Base-by-base conservation (phyloP, 2,113 vertebrate genomes). In the Tamias sibiricus region DNA sequence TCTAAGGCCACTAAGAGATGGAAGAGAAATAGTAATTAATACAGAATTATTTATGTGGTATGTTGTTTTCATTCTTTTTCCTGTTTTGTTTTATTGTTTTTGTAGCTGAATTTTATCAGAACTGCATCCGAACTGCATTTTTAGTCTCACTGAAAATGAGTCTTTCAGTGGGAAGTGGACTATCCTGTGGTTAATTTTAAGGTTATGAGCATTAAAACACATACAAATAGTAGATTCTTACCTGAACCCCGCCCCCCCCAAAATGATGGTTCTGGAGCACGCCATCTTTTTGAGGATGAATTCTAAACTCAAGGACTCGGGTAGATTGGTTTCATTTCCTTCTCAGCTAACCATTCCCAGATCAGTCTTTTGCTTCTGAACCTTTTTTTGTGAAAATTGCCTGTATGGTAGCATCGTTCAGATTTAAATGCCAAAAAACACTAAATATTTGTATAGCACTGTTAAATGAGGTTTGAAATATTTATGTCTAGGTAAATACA, bases 361-460 rank as follows among this genome's bases (percentile, higher is more conserved):
- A 12, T 95, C 42, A 79, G 42, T 68, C 9, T 62, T 85, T 84
- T 79, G 71, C 47, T 28, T 97, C 13, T 82, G 54, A 88, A 90
- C 84, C 28, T 87, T 85, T 7, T 93, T 47, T 47, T 47, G 47
- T 97, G 84, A 68, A 64, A 52, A 97, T 97, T 79, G 93, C 52
- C 49, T 47, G 28, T 97, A 44, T 90, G 93, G 79, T 77, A 87
- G 86, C 57, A 22, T 86, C 94, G 54, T 49, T 98, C 84, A 96
- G 69, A 97, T 12, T 7, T 94, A 97, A 90, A 97, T 97, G 96
- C 97, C 91, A 97, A 76, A 49, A 96, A 94, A 96, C 0, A 4
- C 80, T 97, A 86, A 91, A 49, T 96, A 96, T 97, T 95, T 98
- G 87, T 97, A 42, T 89, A 64, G 37, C n/a, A 2, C 20, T 93